Evolutionary conservation across 2,888 invertebrate genomes (phyloP), one percentile per base, ranked within the genome.

Genomic region (Andrena bucephala): DNA sequence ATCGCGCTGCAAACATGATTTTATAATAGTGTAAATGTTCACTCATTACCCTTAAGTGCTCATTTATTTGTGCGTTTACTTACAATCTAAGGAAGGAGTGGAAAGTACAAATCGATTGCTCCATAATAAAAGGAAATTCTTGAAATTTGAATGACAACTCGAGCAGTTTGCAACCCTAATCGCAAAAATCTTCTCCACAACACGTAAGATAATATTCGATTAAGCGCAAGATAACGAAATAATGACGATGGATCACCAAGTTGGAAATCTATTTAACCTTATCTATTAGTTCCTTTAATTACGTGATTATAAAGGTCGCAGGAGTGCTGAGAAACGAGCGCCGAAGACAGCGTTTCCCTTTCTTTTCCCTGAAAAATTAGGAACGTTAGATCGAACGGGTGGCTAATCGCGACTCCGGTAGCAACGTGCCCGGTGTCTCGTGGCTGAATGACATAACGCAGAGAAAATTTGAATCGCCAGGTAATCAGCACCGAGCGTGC

Each of bases 371-470:
- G 13, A 42, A 1, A 42, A 42, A 16, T 16, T 42, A 4, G 42
- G 24, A 57, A 27, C 27, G 57, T 57, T 13, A 8, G 13, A 50
- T 48, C 3, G 10, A 36, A 8, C 10, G 13, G n/a, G 8, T 62
- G 10, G n/a, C 29, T 31, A n/a, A 62, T 73, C 13, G 36, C n/a
- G 16, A 36, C 27, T 16, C 33, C 33, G 24, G n/a, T 4, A 42
- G 31, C 20, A 27, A n/a, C 33, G 10, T 36, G 7, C 29, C 27
- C 7, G 8, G 13, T 66, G 29, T 52, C 60, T 62, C 72, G 13
- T 57, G 50, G n/a, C 54, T 62, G 48, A 52, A 50, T 81, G 74
- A 75, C 69, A 69, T 69, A 80, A 70, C 54, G 27, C n/a, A 13
- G 13, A 54, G 57, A 57, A 79, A 70, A 70, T 50, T 63, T 57